phyloP scores from a whole-genome alignment of 2,888 invertebrate species.

The Amblyjoppa fuscipennis region DNA sequence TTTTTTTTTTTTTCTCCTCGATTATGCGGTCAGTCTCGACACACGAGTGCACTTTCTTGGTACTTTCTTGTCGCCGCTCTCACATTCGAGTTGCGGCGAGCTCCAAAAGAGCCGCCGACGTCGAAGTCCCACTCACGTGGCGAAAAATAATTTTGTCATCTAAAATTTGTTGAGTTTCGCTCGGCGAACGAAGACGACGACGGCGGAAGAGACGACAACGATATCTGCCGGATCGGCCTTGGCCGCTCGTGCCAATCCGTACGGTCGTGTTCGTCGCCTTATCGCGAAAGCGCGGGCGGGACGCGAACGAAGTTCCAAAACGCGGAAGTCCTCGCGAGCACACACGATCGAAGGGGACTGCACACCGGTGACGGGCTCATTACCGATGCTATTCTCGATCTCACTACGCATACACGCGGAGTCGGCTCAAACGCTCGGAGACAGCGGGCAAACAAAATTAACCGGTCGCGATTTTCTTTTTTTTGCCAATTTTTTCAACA shows the following conservation, averaged over 20 bases:
- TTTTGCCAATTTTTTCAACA: background rate
- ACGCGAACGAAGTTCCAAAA: slow-evolving; percentile 30
- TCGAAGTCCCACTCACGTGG: background rate
- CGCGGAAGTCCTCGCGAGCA: slow-evolving; percentile 20
- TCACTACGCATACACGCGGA: background rate
- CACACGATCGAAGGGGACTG: slow-evolving; percentile 41
- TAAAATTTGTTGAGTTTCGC: background rate
- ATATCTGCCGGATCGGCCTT: slow-evolving; percentile 22
- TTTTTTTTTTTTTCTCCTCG: slow-evolving; percentile 12
- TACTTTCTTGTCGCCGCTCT: slow-evolving; percentile 2
- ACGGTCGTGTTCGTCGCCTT: background rate
- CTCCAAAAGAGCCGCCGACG: background rate
- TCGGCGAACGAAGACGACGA: background rate
- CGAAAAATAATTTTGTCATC: background rate
- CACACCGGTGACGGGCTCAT: background rate
- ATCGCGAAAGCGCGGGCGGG: background rate
- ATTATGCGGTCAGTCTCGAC: slow-evolving; percentile 27
- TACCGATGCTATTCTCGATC: slow-evolving; percentile 10
- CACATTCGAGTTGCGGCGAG: slow-evolving; percentile 19
- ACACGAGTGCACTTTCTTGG: slow-evolving; percentile 39
- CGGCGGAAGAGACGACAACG: background rate
- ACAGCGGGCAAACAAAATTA: no score
- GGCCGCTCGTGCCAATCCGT: slow-evolving; percentile 1
- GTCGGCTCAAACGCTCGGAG: background rate
- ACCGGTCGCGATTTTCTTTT: background rate